A percentile compares a stretch with the other conserved stretches of the same genome.
These are phyloP conservation scores for Tiphia femorata DNA, from an alignment of 2,888 invertebrate species.

Conservation along the genomic window DNA sequence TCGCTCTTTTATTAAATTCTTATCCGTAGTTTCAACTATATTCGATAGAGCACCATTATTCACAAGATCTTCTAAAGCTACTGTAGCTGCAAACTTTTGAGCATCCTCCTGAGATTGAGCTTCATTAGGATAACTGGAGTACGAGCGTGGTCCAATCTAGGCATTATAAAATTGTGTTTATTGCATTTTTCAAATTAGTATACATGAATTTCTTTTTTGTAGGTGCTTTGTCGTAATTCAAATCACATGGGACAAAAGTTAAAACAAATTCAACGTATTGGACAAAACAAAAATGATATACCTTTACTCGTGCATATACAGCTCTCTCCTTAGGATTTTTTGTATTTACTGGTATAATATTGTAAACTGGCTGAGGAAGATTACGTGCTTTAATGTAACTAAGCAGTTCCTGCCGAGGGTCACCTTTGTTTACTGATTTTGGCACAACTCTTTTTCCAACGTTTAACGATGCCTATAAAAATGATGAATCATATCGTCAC, in stretches of 20 bases:
- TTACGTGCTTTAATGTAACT: constrained; percentile 15
- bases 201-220: constrained; percentile 3
- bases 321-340: constrained; percentile 21
- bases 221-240: background rate
- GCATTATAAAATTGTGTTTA: too few species aligned
- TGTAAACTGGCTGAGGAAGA: constrained; percentile 39
- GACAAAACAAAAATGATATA: constrained; percentile 15
- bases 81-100: constrained; percentile 64
- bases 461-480: background rate
- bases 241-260: background rate
- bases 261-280: background rate
- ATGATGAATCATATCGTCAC: too few species aligned
- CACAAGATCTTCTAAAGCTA: constrained; percentile 64
- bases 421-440: constrained; percentile 11
- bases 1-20: constrained; percentile 55
- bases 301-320: constrained; percentile 44
- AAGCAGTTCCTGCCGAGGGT: constrained; percentile 32
- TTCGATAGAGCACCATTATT: constrained; percentile 54
- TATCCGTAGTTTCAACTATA: constrained; percentile 42
- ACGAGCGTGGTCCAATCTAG: constrained; percentile 30
- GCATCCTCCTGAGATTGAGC: constrained; percentile 63
- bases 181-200: too few species aligned
- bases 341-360: constrained; percentile 26
- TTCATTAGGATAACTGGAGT: constrained; percentile 69
- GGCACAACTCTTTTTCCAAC: background rate